phyloP scores from a whole-genome alignment of 2,797 vertebrate species.

The Coracias cyanogaster region DNA sequence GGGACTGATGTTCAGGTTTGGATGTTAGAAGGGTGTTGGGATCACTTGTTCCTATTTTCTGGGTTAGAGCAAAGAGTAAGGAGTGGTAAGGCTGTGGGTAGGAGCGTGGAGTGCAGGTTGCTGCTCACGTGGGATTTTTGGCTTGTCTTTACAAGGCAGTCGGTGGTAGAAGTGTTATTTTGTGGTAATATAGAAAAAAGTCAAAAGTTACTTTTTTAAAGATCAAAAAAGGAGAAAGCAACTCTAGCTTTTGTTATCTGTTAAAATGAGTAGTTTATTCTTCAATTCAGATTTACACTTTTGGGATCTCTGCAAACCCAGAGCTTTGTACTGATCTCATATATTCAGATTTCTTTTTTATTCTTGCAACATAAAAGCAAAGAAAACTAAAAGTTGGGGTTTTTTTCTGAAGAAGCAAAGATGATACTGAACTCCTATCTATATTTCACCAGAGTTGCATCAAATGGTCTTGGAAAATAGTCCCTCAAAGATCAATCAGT shows the following conservation, averaged over 20 bases:
- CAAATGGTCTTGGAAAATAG: background rate
- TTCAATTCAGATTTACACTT: background rate
- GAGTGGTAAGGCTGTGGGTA: background rate
- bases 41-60: background rate
- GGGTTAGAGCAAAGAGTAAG: background rate
- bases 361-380: background rate
- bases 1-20: background rate
- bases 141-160: background rate
- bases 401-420: background rate
- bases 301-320: background rate
- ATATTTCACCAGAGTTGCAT: background rate
- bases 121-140: background rate
- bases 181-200: background rate
- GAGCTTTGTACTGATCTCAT: background rate
- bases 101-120: fast-evolving
- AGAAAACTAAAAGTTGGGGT: background rate
- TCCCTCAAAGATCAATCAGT: background rate
- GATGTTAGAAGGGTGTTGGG: fast-evolving
- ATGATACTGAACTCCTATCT: background rate
- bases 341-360: background rate
- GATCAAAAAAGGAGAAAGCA: background rate
- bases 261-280: background rate
- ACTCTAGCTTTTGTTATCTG: background rate
- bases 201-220: background rate
- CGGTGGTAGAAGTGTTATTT: background rate